Evolutionary conservation across 2,888 invertebrate genomes (phyloP).

Genomic region (Drosophila kambysellisi): DNA sequence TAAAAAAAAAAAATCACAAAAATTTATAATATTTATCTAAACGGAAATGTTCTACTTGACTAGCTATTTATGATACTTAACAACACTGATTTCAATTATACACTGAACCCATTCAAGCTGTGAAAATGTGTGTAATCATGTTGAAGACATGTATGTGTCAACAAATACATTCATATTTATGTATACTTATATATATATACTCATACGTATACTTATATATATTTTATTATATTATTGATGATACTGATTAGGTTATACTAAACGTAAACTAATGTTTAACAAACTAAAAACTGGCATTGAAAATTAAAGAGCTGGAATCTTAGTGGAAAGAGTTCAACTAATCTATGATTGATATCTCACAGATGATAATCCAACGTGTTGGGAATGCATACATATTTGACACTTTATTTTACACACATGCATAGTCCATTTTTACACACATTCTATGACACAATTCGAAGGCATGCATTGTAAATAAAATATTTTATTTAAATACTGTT

Average conservation of each 20-base stretch:
- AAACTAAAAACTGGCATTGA: neutral
- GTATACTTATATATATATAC: neutral
- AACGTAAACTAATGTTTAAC: neutral
- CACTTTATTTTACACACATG: neutral
- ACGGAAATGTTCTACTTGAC: conserved; percentile 4
- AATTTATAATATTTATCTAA: neutral
- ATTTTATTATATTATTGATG: neutral
- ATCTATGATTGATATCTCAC: neutral
- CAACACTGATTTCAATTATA: neutral
- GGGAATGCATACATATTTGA: neutral
- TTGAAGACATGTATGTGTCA: neutral
- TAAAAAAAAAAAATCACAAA: neutral
- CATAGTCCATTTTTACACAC: neutral
- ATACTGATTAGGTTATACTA: neutral
- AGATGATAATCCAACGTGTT: neutral
- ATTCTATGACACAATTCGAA: neutral
- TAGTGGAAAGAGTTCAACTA: neutral
- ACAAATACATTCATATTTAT: no score
- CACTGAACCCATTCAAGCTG: neutral
- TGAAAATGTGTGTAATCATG: neutral
- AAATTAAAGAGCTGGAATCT: neutral
- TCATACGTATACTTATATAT: neutral
- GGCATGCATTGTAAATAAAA: conserved; percentile 46
- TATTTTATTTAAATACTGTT: conserved; percentile 63
- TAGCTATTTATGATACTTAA: neutral